Percentiles rank a stretch among this genome's conserved stretches.
Evolutionary conservation across 2,888 invertebrate species (phyloP).

Genomic region (Elgonia sp.): DNA sequence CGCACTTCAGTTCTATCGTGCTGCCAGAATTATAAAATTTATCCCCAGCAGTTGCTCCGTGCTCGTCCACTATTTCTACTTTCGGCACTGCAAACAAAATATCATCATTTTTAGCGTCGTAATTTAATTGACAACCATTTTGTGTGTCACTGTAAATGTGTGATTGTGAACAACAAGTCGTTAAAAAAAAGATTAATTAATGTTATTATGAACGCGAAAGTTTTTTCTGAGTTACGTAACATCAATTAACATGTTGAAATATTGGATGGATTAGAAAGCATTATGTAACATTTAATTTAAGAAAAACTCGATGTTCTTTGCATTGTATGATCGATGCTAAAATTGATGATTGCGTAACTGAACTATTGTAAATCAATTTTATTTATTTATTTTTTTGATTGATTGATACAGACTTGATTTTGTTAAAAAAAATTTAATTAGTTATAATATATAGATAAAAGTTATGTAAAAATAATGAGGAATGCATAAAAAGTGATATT

Average conservation of each 20-base stretch:
- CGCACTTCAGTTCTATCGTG: slow-evolving; percentile 93
- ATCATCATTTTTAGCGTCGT: slow-evolving; percentile 8
- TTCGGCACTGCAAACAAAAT: slow-evolving; percentile 90
- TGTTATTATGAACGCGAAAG: background rate
- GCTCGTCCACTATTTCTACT: slow-evolving; percentile 93
- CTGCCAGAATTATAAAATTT: slow-evolving; percentile 95
- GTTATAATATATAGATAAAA: no score
- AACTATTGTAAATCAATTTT: background rate
- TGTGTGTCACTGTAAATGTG: background rate
- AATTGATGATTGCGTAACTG: background rate
- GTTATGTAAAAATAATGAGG: no score
- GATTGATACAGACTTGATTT: background rate
- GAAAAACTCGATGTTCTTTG: background rate
- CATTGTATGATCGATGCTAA: background rate
- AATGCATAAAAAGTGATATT: no score
- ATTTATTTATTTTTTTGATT: no score
- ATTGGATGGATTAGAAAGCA: background rate
- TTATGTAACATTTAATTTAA: background rate
- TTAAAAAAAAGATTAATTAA: no score
- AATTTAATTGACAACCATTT: background rate
- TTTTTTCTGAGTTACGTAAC: background rate
- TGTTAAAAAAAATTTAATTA: no score
- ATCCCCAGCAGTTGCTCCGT: slow-evolving; percentile 92
- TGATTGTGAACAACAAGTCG: background rate
- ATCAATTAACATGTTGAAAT: background rate